Base-by-base conservation (phyloP, 1,140 invertebrate genomes). In the Prorops nasuta region DNA sequence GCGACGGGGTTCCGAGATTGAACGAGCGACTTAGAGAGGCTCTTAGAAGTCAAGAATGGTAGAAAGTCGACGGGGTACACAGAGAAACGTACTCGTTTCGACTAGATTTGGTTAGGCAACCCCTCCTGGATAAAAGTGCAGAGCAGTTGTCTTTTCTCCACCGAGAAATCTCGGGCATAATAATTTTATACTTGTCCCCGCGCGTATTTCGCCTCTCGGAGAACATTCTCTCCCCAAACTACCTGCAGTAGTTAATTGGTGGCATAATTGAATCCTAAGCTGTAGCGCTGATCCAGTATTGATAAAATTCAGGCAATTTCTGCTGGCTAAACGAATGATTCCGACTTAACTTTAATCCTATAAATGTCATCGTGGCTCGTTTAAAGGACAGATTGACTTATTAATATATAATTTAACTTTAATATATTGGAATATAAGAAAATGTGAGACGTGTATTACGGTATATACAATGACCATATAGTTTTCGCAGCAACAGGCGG, bases 101-200 rank as follows among this genome's bases (percentile, higher is more conserved):
- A 20, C 39, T 61, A 53, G 58, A 61, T 61, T 61, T 49, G 53
- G 53, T 60, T 56, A 61, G 46, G 59, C 60, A 61, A 61, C 60
- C 58, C 42, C 9, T 24, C 19, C 21, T 43, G 21, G 18, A 32
- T 18, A 15, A 17, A 17, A 3, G 31, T 28, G 35, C n/a, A 22
- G 14, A 18, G 35, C n/a, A 24, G 9, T 3, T 12, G n/a, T 39
- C n/a, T n/a, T 28, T 28, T 28, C 24, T 28, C 21, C 22, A 19
- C n/a, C 12, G 47, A 24, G 28, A 38, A 10, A 28, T 6, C 24
- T 28, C 24, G 14, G 48, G 4, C 47, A 50, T 54, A 55, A 51
- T 60, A 60, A 56, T 60, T 60, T 60, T 24, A 36, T 34, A 19
- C 44, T 56, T 52, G 48, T 60, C 34, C 35, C 10, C 24, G 24